These are phyloP conservation scores for Drepanosiphum platanoidis DNA, from an alignment of 2,888 invertebrate species.

Conservation along the genomic window DNA sequence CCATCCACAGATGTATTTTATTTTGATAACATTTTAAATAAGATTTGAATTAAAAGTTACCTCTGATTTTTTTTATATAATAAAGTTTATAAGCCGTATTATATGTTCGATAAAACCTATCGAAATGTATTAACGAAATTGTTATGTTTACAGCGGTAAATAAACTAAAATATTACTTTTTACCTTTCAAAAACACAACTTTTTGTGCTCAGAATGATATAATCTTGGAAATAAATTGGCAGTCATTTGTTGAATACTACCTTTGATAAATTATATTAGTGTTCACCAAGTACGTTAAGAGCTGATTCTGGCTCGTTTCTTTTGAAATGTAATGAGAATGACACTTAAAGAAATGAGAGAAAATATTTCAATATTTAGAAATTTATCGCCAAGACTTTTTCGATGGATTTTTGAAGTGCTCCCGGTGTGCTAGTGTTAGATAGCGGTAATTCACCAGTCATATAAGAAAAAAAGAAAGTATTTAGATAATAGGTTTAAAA, in stretches of 20 bases:
- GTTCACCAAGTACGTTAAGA: neutral
- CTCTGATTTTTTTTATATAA: no score
- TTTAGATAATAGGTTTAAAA: neutral
- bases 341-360: neutral
- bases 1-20: no score
- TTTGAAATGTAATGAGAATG: neutral
- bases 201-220: neutral
- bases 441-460: neutral
- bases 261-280: constrained; percentile 10
- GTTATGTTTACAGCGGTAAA: neutral
- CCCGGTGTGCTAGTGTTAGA: neutral
- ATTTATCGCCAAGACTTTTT: neutral
- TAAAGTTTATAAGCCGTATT: no score
- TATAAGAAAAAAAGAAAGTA: neutral
- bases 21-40: no score
- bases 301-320: neutral
- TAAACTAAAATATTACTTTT: constrained; percentile 1
- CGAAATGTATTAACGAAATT: constrained; percentile 16
- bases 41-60: no score
- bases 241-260: constrained; percentile 8
- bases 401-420: neutral
- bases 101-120: neutral
- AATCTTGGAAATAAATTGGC: constrained; percentile 17
- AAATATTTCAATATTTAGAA: constrained; percentile 3
- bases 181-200: neutral